phyloP scores from a whole-genome alignment of 2,797 vertebrate species.

The Sciurus vulgaris region DNA sequence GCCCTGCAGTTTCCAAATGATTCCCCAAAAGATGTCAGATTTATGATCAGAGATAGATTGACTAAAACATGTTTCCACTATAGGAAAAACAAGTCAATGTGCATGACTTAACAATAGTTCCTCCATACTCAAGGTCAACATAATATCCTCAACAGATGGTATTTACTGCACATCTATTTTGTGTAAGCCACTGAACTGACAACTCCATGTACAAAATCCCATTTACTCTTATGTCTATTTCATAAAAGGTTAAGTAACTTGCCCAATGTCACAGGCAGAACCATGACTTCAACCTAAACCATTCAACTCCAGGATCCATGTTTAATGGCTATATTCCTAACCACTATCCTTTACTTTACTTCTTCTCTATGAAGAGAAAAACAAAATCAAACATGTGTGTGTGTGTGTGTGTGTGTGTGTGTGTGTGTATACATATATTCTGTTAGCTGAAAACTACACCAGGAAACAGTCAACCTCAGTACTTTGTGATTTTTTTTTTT shows the following conservation, averaged over 20 bases:
- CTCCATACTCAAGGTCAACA: not conserved
- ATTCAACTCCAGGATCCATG: not conserved
- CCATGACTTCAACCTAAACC: not conserved
- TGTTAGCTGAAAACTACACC: not conserved
- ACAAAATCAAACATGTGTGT: not conserved
- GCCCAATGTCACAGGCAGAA: not conserved
- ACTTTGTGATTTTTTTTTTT: not conserved
- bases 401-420: too few species aligned
- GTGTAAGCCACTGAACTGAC: not conserved
- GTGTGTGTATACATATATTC: too few species aligned
- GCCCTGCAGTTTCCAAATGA: not conserved
- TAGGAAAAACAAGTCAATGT: not conserved
- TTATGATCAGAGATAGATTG: not conserved
- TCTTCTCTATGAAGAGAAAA: not conserved
- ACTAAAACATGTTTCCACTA: not conserved
- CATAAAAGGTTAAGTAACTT: conserved; percentile 31
- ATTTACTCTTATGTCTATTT: not conserved
- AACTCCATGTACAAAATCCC: not conserved
- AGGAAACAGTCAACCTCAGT: not conserved
- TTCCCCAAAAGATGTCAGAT: not conserved
- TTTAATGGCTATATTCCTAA: not conserved
- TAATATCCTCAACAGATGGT: not conserved
- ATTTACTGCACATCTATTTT: not conserved
- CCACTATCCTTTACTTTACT: not conserved
- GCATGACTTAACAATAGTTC: not conserved